Conservation (phyloP, 2,888 invertebrate species). For the Himalopsyche kuldschensis region DNA sequence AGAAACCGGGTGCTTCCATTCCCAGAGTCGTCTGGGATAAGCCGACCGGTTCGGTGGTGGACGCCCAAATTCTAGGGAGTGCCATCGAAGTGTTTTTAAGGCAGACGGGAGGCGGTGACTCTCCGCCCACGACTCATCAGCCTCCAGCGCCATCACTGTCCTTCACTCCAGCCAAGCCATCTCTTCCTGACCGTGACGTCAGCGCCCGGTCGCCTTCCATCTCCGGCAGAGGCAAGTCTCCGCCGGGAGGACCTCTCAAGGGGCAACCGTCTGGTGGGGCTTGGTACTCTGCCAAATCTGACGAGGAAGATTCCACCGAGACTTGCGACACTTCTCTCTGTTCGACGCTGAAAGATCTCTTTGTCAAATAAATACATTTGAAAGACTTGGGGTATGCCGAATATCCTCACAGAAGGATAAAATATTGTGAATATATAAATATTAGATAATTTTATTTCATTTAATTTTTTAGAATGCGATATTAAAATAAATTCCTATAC, state of each 20-base stretch:
- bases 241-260: conserved; percentile 44
- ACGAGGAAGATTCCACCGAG: conserved; percentile 69
- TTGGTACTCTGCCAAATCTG: conserved; percentile 67
- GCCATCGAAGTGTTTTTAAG: conserved; percentile 82
- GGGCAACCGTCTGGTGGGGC: conserved; percentile 45
- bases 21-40: conserved; percentile 75
- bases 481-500: not conserved
- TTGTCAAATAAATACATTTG: conserved; percentile 77
- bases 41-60: conserved; percentile 75
- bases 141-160: conserved; percentile 41
- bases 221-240: conserved; percentile 51
- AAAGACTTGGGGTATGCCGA: not conserved
- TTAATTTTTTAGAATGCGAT: too few species aligned
- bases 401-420: not conserved
- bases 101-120: conserved; percentile 59
- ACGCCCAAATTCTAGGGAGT: conserved; percentile 78
- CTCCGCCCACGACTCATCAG: conserved; percentile 46
- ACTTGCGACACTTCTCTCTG: conserved; percentile 80
- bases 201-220: conserved; percentile 45
- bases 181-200: conserved; percentile 40
- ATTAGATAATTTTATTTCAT: not conserved
- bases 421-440: not conserved
- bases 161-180: conserved; percentile 42
- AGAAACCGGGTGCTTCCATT: conserved; percentile 60
- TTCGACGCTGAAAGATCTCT: conserved; percentile 82